These are phyloP conservation scores for Coilia nasus DNA, from an alignment of 2,797 vertebrate species.

Conservation along the genomic window DNA sequence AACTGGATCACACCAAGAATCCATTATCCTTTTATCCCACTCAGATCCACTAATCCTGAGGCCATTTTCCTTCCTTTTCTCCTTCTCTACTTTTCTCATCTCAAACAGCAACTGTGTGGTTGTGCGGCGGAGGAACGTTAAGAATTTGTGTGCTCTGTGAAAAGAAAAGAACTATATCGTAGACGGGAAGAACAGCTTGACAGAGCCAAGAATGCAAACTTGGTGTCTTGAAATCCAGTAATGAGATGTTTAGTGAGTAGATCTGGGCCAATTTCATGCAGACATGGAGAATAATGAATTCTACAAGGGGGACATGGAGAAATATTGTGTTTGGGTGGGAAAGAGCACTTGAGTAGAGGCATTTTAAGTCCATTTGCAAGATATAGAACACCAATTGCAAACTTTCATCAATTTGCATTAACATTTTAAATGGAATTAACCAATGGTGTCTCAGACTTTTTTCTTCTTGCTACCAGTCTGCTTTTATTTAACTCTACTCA, in stretches of 20 bases:
- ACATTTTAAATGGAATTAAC: neutral
- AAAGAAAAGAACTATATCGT: constrained; percentile 74
- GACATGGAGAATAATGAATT: constrained; percentile 74
- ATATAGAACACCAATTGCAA: neutral
- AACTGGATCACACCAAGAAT: constrained; percentile 82
- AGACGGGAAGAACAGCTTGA: constrained; percentile 74
- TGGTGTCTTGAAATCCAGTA: constrained; percentile 76
- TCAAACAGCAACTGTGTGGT: constrained; percentile 78
- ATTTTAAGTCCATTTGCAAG: constrained; percentile 9
- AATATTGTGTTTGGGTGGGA: constrained; percentile 69
- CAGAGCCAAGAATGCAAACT: constrained; percentile 74
- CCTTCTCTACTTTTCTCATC: constrained; percentile 68
- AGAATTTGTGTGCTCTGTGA: constrained; percentile 71
- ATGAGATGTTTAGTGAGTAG: constrained; percentile 73
- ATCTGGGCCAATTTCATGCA: constrained; percentile 70
- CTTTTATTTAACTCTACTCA: neutral
- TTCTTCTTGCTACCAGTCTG: neutral
- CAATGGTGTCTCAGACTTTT: neutral
- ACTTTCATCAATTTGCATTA: neutral
- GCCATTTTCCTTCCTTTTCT: constrained; percentile 74
- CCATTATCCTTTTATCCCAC: constrained; percentile 77
- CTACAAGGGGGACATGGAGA: constrained; percentile 69
- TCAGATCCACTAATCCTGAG: constrained; percentile 77
- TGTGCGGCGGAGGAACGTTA: constrained; percentile 78
- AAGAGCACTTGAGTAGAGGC: constrained; percentile 60